phyloP scores from a whole-genome alignment of 2,113 vertebrate species.

The Heterotis niloticus region DNA sequence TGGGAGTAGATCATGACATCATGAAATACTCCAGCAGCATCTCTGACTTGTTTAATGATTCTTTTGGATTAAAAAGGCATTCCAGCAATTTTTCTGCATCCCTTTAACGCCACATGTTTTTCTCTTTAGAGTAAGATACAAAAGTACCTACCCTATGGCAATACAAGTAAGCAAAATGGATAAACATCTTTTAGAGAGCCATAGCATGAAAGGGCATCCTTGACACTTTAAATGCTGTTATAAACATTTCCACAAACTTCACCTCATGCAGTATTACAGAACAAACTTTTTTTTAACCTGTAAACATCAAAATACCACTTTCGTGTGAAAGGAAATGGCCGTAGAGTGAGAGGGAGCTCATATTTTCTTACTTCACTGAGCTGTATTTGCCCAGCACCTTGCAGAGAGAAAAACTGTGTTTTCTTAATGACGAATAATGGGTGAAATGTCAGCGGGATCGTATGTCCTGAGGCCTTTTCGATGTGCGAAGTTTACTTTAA shows the following conservation, averaged over 20 bases:
- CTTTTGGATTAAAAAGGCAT: too few relatives aligned
- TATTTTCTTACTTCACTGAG: constrained; percentile 51
- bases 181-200: too few relatives aligned
- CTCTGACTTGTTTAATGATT: too few relatives aligned
- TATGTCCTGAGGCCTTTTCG: constrained; percentile 33
- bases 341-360: constrained; percentile 39
- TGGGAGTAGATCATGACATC: constrained; percentile 13
- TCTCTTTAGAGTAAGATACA: too few relatives aligned
- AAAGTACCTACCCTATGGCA: too few relatives aligned
- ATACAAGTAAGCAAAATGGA: too few relatives aligned
- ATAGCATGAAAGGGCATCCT: too few relatives aligned
- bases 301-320: constrained; percentile 20
- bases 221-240: not conserved
- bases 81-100: too few relatives aligned
- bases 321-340: constrained; percentile 43
- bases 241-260: constrained; percentile 6
- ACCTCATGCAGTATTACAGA: not conserved
- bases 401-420: constrained; percentile 54
- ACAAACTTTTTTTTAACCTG: constrained; percentile 9
- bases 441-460: constrained; percentile 48
- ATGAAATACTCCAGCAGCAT: not conserved
- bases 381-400: constrained; percentile 58
- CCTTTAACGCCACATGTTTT: too few relatives aligned
- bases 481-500: constrained; percentile 35
- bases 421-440: constrained; percentile 54